Percentiles rank a stretch among this genome's conserved stretches.
phyloP scores from a whole-genome alignment of 2,797 vertebrate species.

The Aldrovandia affinis region DNA sequence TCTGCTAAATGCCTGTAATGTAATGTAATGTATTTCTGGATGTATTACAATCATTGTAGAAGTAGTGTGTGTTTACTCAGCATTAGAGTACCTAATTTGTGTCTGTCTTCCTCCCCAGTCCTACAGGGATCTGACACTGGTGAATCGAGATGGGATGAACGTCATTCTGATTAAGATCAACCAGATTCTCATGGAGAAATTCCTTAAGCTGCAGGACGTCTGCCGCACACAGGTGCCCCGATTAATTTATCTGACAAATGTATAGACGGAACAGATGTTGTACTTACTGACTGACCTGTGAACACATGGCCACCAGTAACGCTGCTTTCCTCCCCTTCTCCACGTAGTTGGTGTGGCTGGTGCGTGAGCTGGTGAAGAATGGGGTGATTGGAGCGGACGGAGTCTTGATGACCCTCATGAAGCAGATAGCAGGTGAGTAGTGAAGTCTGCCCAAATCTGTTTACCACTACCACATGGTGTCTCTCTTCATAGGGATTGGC shows the following conservation, averaged over 20 bases:
- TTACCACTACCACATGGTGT: not conserved
- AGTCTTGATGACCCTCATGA: constrained; percentile 94
- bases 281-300: not conserved
- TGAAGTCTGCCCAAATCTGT: not conserved
- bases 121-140: constrained; percentile 89
- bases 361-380: constrained; percentile 91
- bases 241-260: too few species aligned
- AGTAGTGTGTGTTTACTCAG: not conserved
- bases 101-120: constrained; percentile 69
- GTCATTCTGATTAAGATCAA: constrained; percentile 91
- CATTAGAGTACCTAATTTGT: not conserved
- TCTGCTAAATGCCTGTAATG: too few species aligned
- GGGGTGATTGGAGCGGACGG: constrained; percentile 88
- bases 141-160: constrained; percentile 92
- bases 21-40: too few species aligned
- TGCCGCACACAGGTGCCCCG: constrained; percentile 79
- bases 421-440: constrained; percentile 89
- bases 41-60: not conserved
- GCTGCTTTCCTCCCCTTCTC: too few species aligned
- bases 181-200: constrained; percentile 97
- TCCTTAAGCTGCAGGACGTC: constrained; percentile 89
- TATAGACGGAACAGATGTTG: not conserved
- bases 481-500: not conserved
- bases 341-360: constrained; percentile 88
- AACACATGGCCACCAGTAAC: not conserved